Conservation (phyloP, 2,797 vertebrate species). For the Geotrypetes seraphini region DNA sequence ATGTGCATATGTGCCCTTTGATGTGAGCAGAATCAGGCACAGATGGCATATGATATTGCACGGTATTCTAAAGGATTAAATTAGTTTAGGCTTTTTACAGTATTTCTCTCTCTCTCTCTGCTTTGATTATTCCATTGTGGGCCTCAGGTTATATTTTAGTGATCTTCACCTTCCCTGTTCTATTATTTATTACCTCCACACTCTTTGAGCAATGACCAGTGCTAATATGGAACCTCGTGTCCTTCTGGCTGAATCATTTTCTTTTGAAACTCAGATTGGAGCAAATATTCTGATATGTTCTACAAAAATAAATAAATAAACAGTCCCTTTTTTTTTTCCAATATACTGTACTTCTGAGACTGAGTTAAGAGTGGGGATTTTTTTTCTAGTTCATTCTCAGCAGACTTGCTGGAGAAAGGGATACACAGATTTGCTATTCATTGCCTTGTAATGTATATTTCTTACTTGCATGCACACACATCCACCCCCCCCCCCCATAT, state of each 20-base stretch:
- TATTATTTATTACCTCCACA: slow-evolving; percentile 95
- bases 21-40: no score
- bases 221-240: slow-evolving; percentile 98
- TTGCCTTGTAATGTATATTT: slow-evolving; percentile 31
- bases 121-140: slow-evolving; percentile 85
- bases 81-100: slow-evolving; percentile 62
- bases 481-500: no score
- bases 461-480: not conserved
- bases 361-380: slow-evolving; percentile 66
- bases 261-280: slow-evolving; percentile 91
- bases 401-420: slow-evolving; percentile 20
- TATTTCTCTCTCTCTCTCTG: no score
- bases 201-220: slow-evolving; percentile 99
- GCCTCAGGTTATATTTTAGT: slow-evolving; percentile 73
- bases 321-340: no score
- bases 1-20: no score
- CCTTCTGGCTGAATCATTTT: slow-evolving; percentile 92
- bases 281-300: slow-evolving; percentile 55
- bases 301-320: slow-evolving; percentile 63
- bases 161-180: slow-evolving; percentile 88
- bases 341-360: slow-evolving; percentile 70
- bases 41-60: no score
- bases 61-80: slow-evolving; percentile 80
- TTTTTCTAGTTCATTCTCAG: slow-evolving; percentile 48
- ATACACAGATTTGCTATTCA: slow-evolving; percentile 33